Conservation (phyloP, 2,797 vertebrate genomes). For the Typhlichthys eigenmanni region DNA sequence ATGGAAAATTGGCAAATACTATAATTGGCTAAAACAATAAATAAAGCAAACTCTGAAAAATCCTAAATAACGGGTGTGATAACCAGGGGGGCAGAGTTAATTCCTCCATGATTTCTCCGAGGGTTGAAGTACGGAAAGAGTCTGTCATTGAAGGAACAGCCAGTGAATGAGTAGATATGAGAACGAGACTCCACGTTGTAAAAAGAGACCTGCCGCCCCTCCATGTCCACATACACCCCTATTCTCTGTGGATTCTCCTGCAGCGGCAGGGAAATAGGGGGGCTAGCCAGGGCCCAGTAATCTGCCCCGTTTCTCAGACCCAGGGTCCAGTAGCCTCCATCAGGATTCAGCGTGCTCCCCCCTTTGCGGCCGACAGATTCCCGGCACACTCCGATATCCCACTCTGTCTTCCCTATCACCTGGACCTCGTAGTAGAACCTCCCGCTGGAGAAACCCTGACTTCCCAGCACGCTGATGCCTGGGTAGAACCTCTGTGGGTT, state of each 20-base stretch:
- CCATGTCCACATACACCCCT: constrained; percentile 71
- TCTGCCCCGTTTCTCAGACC: constrained; percentile 55
- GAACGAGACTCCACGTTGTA: constrained; percentile 59
- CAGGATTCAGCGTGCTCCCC: constrained; percentile 56
- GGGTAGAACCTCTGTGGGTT: constrained; percentile 69
- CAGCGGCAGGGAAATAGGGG: constrained; percentile 53
- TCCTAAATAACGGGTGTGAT: constrained; percentile 51
- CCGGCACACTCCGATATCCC: constrained; percentile 69
- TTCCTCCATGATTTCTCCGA: constrained; percentile 56
- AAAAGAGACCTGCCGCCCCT: constrained; percentile 72
- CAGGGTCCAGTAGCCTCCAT: constrained; percentile 69
- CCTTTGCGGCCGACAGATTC: constrained; percentile 71
- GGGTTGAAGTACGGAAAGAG: constrained; percentile 71
- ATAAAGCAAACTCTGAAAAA: not conserved
- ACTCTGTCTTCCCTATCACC: constrained; percentile 72
- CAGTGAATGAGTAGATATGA: constrained; percentile 73
- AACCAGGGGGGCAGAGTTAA: constrained; percentile 67
- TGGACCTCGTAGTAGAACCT: constrained; percentile 73
- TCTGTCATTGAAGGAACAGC: constrained; percentile 59
- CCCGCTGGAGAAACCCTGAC: constrained; percentile 63
- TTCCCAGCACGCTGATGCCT: constrained; percentile 64
- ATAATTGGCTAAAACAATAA: not conserved
- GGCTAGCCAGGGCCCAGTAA: constrained; percentile 66
- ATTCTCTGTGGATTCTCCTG: constrained; percentile 53
- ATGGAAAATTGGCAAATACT: no score